These are phyloP conservation scores for Acrocephalus kingi DNA, from an alignment of 2,113 vertebrate genomes.

Conservation along the genomic window DNA sequence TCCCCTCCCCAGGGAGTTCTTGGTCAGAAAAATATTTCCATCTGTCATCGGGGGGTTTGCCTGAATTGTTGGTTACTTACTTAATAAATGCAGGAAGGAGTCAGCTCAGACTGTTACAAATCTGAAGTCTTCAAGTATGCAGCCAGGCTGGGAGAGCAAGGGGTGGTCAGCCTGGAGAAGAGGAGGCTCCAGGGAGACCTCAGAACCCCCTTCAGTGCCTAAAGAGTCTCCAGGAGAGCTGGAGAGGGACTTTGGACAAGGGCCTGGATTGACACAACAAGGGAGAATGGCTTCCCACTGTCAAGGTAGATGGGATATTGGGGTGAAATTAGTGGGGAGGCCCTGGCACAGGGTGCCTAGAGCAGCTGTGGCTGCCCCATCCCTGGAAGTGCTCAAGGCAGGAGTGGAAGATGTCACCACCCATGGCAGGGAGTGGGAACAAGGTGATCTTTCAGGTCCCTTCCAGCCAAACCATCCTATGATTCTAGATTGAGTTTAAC, in stretches of 20 bases:
- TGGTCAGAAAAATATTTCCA: background rate
- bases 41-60: background rate
- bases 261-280: background rate
- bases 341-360: background rate
- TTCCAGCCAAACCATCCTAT: background rate
- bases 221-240: background rate
- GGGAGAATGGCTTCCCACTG: background rate
- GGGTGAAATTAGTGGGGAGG: background rate
- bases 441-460: too few species aligned
- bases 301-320: background rate
- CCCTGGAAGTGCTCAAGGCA: background rate
- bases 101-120: background rate
- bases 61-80: background rate
- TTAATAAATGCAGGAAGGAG: background rate
- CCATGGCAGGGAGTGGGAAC: background rate
- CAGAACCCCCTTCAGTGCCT: background rate
- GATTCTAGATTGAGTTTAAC: background rate
- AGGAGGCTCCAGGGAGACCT: background rate
- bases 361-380: background rate
- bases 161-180: background rate
- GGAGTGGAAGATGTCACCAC: background rate
- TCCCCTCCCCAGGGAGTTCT: background rate
- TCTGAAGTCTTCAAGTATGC: background rate
- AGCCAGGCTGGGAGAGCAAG: background rate
- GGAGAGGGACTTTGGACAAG: background rate